Conservation (phyloP, 2,888 invertebrate species). For the Tetramorium bicarinatum region DNA sequence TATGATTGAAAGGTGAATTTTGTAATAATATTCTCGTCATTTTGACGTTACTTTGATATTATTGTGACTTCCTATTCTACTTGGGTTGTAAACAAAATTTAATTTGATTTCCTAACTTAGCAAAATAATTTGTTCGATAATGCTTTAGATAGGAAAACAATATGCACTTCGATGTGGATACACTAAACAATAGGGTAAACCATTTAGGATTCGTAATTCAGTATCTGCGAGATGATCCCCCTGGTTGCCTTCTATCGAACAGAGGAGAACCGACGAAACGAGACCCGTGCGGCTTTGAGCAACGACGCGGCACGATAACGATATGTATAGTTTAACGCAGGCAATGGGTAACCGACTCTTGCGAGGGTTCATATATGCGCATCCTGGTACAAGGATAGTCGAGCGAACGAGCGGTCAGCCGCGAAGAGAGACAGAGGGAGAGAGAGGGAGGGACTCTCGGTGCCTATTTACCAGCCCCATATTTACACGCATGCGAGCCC, state of each 20-base stretch:
- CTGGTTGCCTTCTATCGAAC: background rate
- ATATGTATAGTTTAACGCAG: conserved; percentile 68
- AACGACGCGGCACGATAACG: conserved; percentile 74
- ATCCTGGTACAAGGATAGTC: conserved; percentile 65
- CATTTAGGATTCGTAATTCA: background rate
- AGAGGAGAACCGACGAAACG: background rate
- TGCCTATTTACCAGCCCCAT: conserved; percentile 76
- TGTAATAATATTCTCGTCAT: too few relatives aligned
- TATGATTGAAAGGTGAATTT: too few relatives aligned
- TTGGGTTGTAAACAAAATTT: background rate
- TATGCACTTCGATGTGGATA: background rate
- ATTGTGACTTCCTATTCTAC: too few relatives aligned
- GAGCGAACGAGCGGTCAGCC: conserved; percentile 14
- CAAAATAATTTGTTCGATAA: background rate
- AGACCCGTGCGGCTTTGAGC: conserved; percentile 55
- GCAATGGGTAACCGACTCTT: conserved; percentile 31
- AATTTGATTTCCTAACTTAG: background rate
- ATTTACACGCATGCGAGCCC: conserved; percentile 72
- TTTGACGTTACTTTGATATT: too few relatives aligned
- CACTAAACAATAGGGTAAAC: background rate
- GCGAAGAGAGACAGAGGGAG: background rate
- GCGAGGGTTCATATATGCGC: conserved; percentile 58
- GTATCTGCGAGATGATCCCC: background rate
- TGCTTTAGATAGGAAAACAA: background rate
- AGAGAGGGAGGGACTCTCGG: conserved; percentile 21